A percentile compares a stretch with the other conserved stretches of the same genome.
phyloP scores from a whole-genome alignment of 2,113 vertebrate species.

The Bubo bubo region DNA sequence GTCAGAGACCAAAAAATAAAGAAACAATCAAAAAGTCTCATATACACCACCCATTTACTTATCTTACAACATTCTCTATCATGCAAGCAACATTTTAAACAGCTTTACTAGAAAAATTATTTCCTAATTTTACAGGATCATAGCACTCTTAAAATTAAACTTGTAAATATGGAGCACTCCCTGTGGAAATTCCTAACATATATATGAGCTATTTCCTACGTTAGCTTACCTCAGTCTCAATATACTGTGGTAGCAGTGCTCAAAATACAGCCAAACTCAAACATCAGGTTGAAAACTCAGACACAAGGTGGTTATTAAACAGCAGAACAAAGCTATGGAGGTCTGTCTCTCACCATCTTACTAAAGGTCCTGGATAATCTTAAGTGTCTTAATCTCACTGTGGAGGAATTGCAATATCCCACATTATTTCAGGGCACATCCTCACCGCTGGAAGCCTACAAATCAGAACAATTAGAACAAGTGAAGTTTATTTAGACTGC shows the following conservation, averaged over 20 bases:
- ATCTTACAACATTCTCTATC: background rate
- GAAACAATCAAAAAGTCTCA: background rate
- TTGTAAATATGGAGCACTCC: background rate
- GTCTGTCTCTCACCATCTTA: conserved; percentile 50
- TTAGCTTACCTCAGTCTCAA: background rate
- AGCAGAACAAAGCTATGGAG: conserved; percentile 24
- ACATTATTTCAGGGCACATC: conserved; percentile 46
- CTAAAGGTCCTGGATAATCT: conserved; percentile 26
- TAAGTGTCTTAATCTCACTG: conserved; percentile 32
- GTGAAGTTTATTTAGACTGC: conserved; percentile 4
- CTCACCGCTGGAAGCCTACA: conserved; percentile 39
- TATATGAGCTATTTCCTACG: background rate
- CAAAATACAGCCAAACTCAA: conserved; percentile 23
- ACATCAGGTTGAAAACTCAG: conserved; percentile 9
- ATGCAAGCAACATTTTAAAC: background rate
- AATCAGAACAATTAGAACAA: conserved; percentile 40
- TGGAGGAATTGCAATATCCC: conserved; percentile 27
- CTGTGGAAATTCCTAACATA: background rate
- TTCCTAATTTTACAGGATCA: background rate
- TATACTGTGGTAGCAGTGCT: background rate
- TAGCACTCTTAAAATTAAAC: background rate
- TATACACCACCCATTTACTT: background rate
- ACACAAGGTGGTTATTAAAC: background rate
- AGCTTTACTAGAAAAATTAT: background rate
- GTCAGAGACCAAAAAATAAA: background rate